Conservation (phyloP, 2,797 vertebrate species). For the Echiichthys vipera region DNA sequence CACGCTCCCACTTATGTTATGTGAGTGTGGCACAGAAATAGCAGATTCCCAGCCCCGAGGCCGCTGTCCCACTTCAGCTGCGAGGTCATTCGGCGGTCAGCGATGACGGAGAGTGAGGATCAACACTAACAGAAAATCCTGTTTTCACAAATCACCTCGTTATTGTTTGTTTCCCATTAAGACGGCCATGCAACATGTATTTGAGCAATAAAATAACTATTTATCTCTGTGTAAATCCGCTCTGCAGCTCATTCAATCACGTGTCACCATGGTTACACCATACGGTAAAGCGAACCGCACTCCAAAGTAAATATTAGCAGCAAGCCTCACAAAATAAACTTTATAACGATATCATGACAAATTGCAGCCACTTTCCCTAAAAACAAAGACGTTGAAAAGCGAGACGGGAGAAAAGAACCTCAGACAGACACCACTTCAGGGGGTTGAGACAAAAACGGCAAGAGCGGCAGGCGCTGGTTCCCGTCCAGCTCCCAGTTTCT, state of each 20-base stretch:
- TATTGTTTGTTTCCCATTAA: slow-evolving; percentile 2
- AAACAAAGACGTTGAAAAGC: slow-evolving; percentile 41
- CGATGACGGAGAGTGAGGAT: slow-evolving; percentile 36
- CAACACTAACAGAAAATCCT: slow-evolving; percentile 36
- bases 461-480: slow-evolving; percentile 71
- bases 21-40: slow-evolving; percentile 55
- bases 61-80: slow-evolving; percentile 73
- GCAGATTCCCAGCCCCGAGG: slow-evolving; percentile 72
- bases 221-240: background rate
- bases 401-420: slow-evolving; percentile 30
- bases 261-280: background rate
- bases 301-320: background rate
- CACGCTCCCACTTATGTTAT: slow-evolving; percentile 61
- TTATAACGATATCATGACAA: slow-evolving; percentile 41
- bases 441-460: slow-evolving; percentile 57
- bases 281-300: background rate
- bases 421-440: slow-evolving; percentile 60
- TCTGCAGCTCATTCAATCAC: background rate
- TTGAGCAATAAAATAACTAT: background rate
- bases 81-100: slow-evolving; percentile 83
- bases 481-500: slow-evolving; percentile 75
- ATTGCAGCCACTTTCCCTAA: slow-evolving; percentile 16
- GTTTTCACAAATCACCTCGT: slow-evolving; percentile 31
- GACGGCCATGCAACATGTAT: background rate
- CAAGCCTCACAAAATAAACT: slow-evolving; percentile 3